A percentile compares a stretch with the other conserved stretches of the same genome.
Conservation (phyloP, 1,140 invertebrate genomes). For the Drosophila melanica region DNA sequence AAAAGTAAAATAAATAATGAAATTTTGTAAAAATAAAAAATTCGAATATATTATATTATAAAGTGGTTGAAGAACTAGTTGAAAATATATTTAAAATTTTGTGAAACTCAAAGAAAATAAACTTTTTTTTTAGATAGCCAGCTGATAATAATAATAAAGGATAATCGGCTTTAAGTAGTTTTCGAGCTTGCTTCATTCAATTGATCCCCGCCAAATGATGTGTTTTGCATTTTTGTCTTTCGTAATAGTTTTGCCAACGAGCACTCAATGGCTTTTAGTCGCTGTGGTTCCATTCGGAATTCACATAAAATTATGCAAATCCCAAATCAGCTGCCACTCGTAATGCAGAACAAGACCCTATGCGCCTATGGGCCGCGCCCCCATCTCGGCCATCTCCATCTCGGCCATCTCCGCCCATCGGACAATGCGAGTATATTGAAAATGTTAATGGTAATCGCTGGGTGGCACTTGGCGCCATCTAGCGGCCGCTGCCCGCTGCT, state of each 20-base stretch:
- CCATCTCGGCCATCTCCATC: neutral
- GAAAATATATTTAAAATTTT: neutral
- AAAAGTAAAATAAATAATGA: slow-evolving; percentile 5
- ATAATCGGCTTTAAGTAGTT: neutral
- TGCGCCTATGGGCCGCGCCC: slow-evolving; percentile 36
- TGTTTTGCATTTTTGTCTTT: neutral
- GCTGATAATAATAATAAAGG: neutral
- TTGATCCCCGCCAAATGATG: neutral
- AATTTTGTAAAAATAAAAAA: neutral
- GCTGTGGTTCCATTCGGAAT: neutral
- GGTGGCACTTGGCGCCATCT: slow-evolving; percentile 21
- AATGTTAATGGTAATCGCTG: slow-evolving; percentile 64
- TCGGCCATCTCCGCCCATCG: neutral
- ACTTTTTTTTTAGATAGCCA: neutral
- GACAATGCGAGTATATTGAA: slow-evolving; percentile 56
- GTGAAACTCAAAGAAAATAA: neutral
- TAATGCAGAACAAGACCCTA: slow-evolving; percentile 37
- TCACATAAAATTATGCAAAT: slow-evolving; percentile 65
- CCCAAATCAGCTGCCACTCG: slow-evolving; percentile 37
- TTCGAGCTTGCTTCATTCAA: neutral
- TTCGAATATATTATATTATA: no score
- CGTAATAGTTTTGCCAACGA: slow-evolving; percentile 21
- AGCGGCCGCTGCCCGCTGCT: slow-evolving; percentile 31
- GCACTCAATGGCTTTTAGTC: neutral
- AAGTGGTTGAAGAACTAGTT: no score